phyloP scores from a whole-genome alignment of 2,113 vertebrate species.

The Oxyruncus cristatus region DNA sequence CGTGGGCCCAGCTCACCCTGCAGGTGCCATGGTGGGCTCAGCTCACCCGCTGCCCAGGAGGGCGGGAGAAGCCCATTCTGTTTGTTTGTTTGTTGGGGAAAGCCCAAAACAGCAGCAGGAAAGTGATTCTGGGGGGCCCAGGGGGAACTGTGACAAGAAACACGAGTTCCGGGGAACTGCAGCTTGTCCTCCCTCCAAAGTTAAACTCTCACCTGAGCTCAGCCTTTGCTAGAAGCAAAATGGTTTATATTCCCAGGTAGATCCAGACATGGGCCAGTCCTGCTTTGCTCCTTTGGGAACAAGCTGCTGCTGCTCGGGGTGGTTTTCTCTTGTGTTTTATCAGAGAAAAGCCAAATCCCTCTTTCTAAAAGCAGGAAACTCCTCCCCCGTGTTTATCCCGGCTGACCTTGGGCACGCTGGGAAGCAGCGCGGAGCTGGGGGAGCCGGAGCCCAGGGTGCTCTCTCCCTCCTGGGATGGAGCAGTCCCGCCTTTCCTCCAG shows the following conservation, averaged over 20 bases:
- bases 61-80: background rate
- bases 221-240: background rate
- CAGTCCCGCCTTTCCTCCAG: background rate
- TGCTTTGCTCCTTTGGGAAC: background rate
- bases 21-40: background rate
- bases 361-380: constrained; percentile 17
- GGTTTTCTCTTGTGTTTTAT: background rate
- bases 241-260: background rate
- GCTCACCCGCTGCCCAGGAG: background rate
- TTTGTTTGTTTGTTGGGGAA: background rate
- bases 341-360: constrained; percentile 1
- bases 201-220: background rate
- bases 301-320: background rate
- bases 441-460: background rate
- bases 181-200: background rate
- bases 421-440: rapidly evolving
- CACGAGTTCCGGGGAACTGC: background rate
- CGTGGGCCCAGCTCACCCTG: rapidly evolving
- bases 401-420: constrained; percentile 23
- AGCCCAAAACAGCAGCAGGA: constrained; percentile 18
- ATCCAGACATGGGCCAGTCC: background rate
- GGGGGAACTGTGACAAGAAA: background rate
- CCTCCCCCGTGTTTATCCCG: background rate
- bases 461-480: background rate
- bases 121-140: background rate